Evolutionary conservation across 1,140 invertebrate genomes (phyloP), one percentile per base, ranked within the genome.

Genomic region (Pseudomyrmex flavicornis): DNA sequence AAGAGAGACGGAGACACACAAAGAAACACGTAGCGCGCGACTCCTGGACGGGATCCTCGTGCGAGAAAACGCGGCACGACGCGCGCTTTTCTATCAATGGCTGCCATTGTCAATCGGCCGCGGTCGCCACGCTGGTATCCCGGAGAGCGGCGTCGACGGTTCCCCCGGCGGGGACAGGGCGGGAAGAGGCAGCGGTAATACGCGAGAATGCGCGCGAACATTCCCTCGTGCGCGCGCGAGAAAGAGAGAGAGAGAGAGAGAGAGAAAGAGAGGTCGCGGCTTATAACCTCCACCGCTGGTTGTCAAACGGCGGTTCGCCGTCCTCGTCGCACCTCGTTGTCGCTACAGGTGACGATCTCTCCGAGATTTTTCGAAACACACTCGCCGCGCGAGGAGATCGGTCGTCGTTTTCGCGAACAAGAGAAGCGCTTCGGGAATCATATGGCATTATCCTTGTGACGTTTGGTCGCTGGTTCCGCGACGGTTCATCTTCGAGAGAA

Each of bases 1-100:
- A n/a, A 58, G 8, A 17, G 35, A 17, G 35, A 69, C 15, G 10
- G 48, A 54, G 7, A 22, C 12, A 66, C 59, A 52, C 59, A 52
- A 65, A 70, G 46, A 35, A 26, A 77, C 50, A 77, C 50, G 13
- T 69, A 22, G 48, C 13, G 17, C 10, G 35, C 1, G 75, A 44
- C 35, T 58, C n/a, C 65, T 15, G 46, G 13, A 4, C 4, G 22
- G 17, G 20, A 12, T 66, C 79, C 35, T 46, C 20, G 77, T 84
- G 62, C 61, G 54, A 73, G 75, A 74, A 20, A 63, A 89, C 44
- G 17, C 20, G 20, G 17, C 17, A 88, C 85, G 93, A 93, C 92
- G 93, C 93, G 92, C 91, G 92, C 93, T 93, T 93, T 93, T 90
- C 87, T 75, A 76, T 72, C 66, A 80, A 93, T 93, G 92, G 93